These are phyloP conservation scores for Hecatera dysodea DNA, from an alignment of 2,888 invertebrate species.

Conservation along the genomic window DNA sequence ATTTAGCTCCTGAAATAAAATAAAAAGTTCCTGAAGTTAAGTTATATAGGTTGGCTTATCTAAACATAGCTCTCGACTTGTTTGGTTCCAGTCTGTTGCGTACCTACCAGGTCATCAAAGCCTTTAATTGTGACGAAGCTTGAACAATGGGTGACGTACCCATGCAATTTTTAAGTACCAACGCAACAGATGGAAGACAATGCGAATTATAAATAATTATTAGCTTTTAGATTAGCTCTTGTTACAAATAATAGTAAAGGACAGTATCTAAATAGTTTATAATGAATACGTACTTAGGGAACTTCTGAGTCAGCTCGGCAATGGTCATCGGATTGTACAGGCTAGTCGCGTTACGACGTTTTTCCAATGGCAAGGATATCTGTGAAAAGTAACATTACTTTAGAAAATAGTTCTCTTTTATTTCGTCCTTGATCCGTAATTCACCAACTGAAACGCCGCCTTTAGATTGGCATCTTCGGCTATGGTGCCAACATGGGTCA, in stretches of 20 bases:
- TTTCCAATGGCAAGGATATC: slow-evolving; percentile 97
- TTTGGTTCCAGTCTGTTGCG: neutral
- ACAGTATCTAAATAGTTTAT: neutral
- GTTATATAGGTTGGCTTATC: neutral
- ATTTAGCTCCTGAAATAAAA: neutral
- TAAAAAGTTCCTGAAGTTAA: too few species aligned
- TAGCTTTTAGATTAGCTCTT: neutral
- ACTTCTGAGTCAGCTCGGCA: slow-evolving; percentile 93
- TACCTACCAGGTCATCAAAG: neutral
- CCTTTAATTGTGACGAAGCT: neutral
- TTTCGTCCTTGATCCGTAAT: neutral
- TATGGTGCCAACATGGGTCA: slow-evolving; percentile 68
- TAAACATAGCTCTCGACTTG: neutral
- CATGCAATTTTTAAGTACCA: neutral
- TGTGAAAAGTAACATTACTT: slow-evolving; percentile 76
- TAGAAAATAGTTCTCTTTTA: neutral
- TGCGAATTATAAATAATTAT: neutral
- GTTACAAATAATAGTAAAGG: neutral
- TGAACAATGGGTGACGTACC: slow-evolving; percentile 12
- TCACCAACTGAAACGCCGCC: slow-evolving; percentile 38
- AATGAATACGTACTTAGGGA: slow-evolving; percentile 89
- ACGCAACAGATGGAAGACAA: neutral
- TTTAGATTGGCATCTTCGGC: slow-evolving; percentile 68
- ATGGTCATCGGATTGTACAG: slow-evolving; percentile 98
- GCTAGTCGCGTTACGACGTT: slow-evolving; percentile 96